Base-by-base conservation (phyloP, 2,113 vertebrate genomes). In the Malurus cyaneus region DNA sequence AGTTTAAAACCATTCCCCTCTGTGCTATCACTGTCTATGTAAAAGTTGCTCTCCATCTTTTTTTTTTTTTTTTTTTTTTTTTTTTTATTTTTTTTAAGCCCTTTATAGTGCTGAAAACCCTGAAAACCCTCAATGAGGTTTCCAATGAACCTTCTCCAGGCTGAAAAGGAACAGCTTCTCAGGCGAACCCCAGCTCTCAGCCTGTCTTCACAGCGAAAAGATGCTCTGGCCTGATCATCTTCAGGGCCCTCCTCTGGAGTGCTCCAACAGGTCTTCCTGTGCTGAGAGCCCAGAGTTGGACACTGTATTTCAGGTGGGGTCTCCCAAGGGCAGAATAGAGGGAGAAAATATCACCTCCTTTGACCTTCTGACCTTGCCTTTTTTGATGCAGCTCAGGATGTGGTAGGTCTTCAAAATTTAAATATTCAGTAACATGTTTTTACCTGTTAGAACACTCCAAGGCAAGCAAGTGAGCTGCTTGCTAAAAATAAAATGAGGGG, bases 171-270 rank as follows among this genome's bases (percentile, higher is more conserved):
- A 17, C 28, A 70, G n/a, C n/a, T n/a, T n/a, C n/a, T n/a, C n/a
- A n/a, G n/a, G n/a, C n/a, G n/a, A n/a, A 39, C 0, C 1, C 8
- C 64, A n/a, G 9, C 24, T 70, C 12, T 70, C 47, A 54, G 10
- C 19, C 29, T 47, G 15, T 54, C 28, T 41, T 70, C 24, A 28
- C 32, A n/a, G 11, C 20, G 61, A 36, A 36, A 36, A 36, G 18
- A 28, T 28, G 12, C n/a, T 54, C 24, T 19, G n/a, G 16, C 5
- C 49, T 34, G 24, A 62, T 70, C 29, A 24, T 41, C 10, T 9
- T 62, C n/a, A n/a, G n/a, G n/a, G n/a, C n/a, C n/a, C n/a, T n/a
- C n/a, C n/a, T n/a, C n/a, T n/a, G n/a, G n/a, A n/a, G n/a, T n/a
- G n/a, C n/a, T n/a, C n/a, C n/a, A n/a, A n/a, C n/a, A n/a, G n/a